Evolutionary conservation across 2,113 vertebrate genomes (phyloP), one percentile per base, ranked within the genome.

Genomic region (Eulacestoma nigropectus): DNA sequence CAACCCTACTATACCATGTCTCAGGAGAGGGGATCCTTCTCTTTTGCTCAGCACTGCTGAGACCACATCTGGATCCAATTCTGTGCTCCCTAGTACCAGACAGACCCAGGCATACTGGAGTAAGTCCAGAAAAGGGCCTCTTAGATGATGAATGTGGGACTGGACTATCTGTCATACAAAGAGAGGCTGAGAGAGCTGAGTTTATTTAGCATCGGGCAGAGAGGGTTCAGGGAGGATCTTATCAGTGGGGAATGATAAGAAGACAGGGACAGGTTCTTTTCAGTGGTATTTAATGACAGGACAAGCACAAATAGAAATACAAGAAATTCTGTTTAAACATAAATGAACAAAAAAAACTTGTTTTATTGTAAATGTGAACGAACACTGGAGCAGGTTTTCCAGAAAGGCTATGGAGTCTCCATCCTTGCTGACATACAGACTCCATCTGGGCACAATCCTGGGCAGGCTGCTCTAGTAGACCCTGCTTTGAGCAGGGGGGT

Each of bases 371-470:
- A 90, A 12, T 27, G 12, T 32, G 53, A 69, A 73, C 39, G n/a
- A 76, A 55, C 44, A 76, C 16, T 19, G 26, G 35, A 42, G 26
- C 10, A 72, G 7, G 12, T 39, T 72, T 7, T 30, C 69, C 63
- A 30, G 44, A 59, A 47, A 57, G 32, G 25, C 78, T 73, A 2
- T 10, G 29, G 25, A 53, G 13, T 59, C 29, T 84, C 35, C 26
- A 56, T 59, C 29, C 39, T 55, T 56, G 27, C 33, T 93, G 60
- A 55, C 49, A 44, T 15, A 68, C 20, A 64, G 27, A 56, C 13
- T n/a, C 35, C 44, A 42, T 26, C 46, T 65, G n/a, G 35, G 69
- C 46, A 55, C 0, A 0, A 39, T 39, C 60, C 50, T 56, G 41
- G 20, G 39, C 26, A 87, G 39, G 42, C 44, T 93, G 20, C 44